phyloP scores from a whole-genome alignment of 1,140 invertebrate species.

The Megathymus violae region DNA sequence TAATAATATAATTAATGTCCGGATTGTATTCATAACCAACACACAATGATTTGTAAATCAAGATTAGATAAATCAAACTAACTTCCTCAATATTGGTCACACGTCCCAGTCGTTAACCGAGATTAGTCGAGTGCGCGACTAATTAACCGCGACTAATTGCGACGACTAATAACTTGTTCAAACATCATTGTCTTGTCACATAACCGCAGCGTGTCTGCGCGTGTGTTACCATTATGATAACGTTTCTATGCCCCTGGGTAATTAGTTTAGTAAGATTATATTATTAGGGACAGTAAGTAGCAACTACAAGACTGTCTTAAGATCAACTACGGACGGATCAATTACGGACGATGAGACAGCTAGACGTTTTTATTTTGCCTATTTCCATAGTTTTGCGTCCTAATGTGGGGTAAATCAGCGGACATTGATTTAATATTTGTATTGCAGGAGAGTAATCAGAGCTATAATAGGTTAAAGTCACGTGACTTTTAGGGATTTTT shows the following conservation, averaged over 20 bases:
- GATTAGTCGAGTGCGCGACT: conserved; percentile 29
- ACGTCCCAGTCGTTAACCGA: conserved; percentile 25
- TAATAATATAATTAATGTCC: not conserved
- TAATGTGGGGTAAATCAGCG: too few relatives aligned
- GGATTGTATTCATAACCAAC: not conserved
- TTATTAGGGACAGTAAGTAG: too few relatives aligned
- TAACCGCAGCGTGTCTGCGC: conserved; percentile 21
- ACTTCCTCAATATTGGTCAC: conserved; percentile 27
- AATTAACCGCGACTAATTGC: conserved; percentile 31
- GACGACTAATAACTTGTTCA: conserved; percentile 31
- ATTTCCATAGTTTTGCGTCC: too few relatives aligned
- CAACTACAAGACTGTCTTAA: too few relatives aligned
- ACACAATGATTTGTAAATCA: conserved; percentile 3
- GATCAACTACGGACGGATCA: too few relatives aligned
- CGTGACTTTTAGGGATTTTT: too few relatives aligned
- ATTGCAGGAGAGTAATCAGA: too few relatives aligned
- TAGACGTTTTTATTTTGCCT: too few relatives aligned
- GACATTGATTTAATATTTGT: too few relatives aligned
- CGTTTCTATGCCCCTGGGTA: too few relatives aligned
- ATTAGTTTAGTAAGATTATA: not conserved
- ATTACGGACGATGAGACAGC: too few relatives aligned
- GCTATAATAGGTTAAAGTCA: too few relatives aligned
- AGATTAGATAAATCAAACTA: conserved; percentile 5
- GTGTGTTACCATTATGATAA: conserved; percentile 8
- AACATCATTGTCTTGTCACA: conserved; percentile 31